Conservation (phyloP, 2,113 vertebrate species). For the Phocoena phocoena region DNA sequence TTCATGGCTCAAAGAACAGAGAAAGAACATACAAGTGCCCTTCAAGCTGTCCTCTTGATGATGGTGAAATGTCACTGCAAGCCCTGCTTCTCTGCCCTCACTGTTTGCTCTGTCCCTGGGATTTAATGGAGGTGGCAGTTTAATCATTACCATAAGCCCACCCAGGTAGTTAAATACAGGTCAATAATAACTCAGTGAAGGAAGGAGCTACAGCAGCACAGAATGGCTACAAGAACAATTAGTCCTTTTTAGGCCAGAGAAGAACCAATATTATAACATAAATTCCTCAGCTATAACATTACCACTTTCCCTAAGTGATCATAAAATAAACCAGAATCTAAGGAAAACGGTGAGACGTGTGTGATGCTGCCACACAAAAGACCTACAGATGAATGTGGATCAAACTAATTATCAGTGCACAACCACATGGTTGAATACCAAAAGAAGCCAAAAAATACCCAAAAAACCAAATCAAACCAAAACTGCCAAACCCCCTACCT, state of each 20-base stretch:
- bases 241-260: slow-evolving; percentile 3
- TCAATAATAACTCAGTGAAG: neutral
- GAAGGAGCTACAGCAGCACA: neutral
- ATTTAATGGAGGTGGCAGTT: neutral
- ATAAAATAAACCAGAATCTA: neutral
- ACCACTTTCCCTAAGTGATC: neutral
- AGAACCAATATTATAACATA: neutral
- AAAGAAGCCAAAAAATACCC: slow-evolving; percentile 6
- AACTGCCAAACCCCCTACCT: neutral
- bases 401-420: neutral
- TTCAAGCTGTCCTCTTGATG: neutral
- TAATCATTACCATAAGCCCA: slow-evolving; percentile 53
- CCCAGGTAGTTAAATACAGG: neutral
- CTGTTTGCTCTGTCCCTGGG: neutral
- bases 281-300: slow-evolving; percentile 33
- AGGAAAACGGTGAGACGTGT: slow-evolving; percentile 40
- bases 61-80: neutral
- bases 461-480: neutral
- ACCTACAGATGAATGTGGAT: neutral
- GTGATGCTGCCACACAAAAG: slow-evolving; percentile 9
- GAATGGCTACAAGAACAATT: slow-evolving; percentile 6
- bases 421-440: slow-evolving; percentile 13
- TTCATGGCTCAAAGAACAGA: neutral
- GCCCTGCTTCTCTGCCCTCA: neutral
- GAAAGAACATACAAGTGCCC: neutral